Evolutionary conservation across 2,113 vertebrate genomes (phyloP).

Genomic region (Rana temporaria): DNA sequence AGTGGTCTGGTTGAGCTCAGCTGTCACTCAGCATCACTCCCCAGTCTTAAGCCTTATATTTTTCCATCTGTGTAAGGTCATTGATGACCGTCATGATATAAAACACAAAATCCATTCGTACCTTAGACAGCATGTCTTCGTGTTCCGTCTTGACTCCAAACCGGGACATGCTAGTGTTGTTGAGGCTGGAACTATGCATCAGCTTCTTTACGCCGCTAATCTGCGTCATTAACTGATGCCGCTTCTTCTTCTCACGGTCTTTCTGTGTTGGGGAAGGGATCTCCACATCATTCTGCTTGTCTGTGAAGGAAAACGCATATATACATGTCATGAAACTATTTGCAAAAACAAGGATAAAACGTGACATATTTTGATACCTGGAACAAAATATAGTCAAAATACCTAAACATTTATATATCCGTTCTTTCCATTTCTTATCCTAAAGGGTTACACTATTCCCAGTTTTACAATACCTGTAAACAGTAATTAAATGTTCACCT

Average conservation of each 20-base stretch:
- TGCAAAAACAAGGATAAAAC: not conserved
- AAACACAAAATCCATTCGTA: constrained; percentile 54
- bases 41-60: too few relatives aligned
- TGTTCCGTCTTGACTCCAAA: constrained; percentile 95
- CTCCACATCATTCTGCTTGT: constrained; percentile 98
- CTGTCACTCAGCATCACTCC: too few relatives aligned
- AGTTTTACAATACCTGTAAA: too few relatives aligned
- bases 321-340: not conserved
- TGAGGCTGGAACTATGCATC: constrained; percentile 86
- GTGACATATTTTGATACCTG: too few relatives aligned
- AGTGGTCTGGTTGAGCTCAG: too few relatives aligned
- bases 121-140: constrained; percentile 94
- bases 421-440: too few relatives aligned
- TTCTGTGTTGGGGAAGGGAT: constrained; percentile 94
- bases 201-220: constrained; percentile 95
- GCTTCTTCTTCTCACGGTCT: constrained; percentile 91
- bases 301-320: constrained; percentile 67
- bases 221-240: constrained; percentile 93
- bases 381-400: too few relatives aligned
- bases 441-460: too few relatives aligned
- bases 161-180: constrained; percentile 83
- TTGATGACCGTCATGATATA: not conserved
- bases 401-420: too few relatives aligned
- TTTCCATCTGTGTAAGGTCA: not conserved
- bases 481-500: too few relatives aligned